Percentiles rank a stretch among this genome's conserved stretches.
Conservation (phyloP, 2,113 vertebrate species). For the Trachemys scripta region DNA sequence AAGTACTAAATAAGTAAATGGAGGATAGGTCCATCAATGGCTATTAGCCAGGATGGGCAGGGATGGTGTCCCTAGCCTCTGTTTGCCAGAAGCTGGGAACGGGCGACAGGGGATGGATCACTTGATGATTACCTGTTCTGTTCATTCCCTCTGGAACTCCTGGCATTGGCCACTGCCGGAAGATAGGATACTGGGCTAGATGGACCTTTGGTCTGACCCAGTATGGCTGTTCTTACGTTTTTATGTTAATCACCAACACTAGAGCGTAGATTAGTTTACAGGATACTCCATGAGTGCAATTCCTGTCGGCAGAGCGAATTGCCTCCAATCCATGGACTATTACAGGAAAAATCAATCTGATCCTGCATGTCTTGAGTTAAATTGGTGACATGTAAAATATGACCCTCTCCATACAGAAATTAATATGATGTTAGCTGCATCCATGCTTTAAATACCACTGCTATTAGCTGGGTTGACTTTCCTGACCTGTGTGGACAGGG, state of each 20-base stretch:
- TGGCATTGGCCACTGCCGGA: too few species aligned
- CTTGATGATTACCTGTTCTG: too few species aligned
- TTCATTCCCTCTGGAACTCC: too few species aligned
- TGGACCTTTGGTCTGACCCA: too few species aligned
- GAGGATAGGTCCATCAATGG: too few species aligned
- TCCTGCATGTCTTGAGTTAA: background rate
- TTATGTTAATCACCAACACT: fast-evolving
- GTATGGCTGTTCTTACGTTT: background rate
- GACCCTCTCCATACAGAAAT: background rate
- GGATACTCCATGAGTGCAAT: background rate
- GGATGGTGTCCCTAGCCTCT: too few species aligned
- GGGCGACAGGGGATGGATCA: too few species aligned
- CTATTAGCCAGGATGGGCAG: too few species aligned
- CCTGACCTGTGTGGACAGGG: background rate
- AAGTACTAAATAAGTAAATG: too few species aligned
- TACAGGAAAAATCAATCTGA: conserved; percentile 45
- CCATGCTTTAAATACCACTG: fast-evolving
- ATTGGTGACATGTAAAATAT: fast-evolving
- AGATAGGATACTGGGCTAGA: too few species aligned
- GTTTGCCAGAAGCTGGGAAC: too few species aligned
- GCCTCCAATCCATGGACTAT: conserved; percentile 8
- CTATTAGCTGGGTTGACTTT: background rate
- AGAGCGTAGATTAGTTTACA: fast-evolving
- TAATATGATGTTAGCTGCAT: background rate
- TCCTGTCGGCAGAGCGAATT: background rate